phyloP scores from a whole-genome alignment of 1,140 invertebrate species.

The Galleria mellonella region DNA sequence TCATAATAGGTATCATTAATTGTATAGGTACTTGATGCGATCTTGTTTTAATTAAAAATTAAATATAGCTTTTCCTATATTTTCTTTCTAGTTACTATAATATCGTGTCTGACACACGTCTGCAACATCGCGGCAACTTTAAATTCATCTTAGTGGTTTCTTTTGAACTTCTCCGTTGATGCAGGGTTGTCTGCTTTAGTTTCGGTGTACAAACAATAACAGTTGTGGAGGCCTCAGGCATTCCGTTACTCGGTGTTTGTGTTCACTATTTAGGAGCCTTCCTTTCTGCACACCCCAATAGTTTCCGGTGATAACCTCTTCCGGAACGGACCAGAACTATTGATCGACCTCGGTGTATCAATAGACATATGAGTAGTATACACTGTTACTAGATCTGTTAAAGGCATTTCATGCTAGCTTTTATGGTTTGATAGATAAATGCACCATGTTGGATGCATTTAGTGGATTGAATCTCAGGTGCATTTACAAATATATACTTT shows the following conservation, averaged over 20 bases:
- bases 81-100: no score
- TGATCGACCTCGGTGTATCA: constrained; percentile 8
- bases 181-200: constrained; percentile 30
- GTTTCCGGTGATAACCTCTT: constrained; percentile 5
- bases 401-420: no score
- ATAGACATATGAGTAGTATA: not conserved
- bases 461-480: no score
- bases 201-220: constrained; percentile 63
- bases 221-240: constrained; percentile 34
- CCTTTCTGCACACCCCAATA: constrained; percentile 23
- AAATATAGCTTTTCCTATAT: no score
- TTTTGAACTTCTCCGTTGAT: constrained; percentile 30
- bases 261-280: constrained; percentile 51
- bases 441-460: no score
- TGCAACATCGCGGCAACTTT: constrained; percentile 1
- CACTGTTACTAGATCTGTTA: no score
- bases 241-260: constrained; percentile 44
- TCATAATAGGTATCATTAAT: no score
- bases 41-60: no score
- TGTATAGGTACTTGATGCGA: no score
- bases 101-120: not conserved
- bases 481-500: no score
- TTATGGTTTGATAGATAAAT: no score
- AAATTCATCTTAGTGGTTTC: constrained; percentile 24
- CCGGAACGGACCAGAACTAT: not conserved